Base-by-base conservation (phyloP, 2,113 vertebrate species). In the Diphyllodes magnificus region DNA sequence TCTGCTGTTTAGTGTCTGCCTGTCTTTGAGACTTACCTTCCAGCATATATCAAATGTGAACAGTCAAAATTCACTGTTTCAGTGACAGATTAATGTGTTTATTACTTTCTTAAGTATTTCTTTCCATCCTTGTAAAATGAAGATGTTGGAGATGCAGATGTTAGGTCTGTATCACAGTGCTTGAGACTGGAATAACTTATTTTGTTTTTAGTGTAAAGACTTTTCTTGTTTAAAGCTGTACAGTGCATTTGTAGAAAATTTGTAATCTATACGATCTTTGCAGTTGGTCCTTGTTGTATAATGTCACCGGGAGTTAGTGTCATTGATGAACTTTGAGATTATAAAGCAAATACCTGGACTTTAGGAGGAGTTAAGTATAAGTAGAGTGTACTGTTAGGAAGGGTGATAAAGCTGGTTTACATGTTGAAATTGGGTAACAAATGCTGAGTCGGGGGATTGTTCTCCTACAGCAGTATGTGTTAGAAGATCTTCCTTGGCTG, bases 381-480 rank as follows among this genome's bases (percentile, higher is more conserved):
- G 25, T 7, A 15, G 25, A 20, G 6, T 25, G n/a, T 44, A 51
- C 16, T 51, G 8, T 16, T 73, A 45, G 42, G 60, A 73, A 39
- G 17, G 4, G 9, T 84, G 22, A 65, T 69, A 25, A 18, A 20
- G 2, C 5, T 33, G 22, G 25, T 44, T 61, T 57, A 24, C 2
- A 2, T 42, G 30, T 50, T 27, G 21, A 72, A 89, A 61, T 45
- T 18, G 22, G 20, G 13, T 68, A 39, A 19, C 16, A 80, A 73
- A 31, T 33, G 6, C 42, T 31, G 59, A 80, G 37, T 37, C 10
- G 28, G 5, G 3, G 39, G 35, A 8, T 35, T 42, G 35, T 45
- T 88, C 50, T 71, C 3, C 15, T 53, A 3, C 6, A 9, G 54
- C 54, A 47, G 15, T 13, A 1, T 0, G 0, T 33, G 25, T 24